phyloP scores from a whole-genome alignment of 2,888 invertebrate species.

The Pristionchus arcanus region DNA sequence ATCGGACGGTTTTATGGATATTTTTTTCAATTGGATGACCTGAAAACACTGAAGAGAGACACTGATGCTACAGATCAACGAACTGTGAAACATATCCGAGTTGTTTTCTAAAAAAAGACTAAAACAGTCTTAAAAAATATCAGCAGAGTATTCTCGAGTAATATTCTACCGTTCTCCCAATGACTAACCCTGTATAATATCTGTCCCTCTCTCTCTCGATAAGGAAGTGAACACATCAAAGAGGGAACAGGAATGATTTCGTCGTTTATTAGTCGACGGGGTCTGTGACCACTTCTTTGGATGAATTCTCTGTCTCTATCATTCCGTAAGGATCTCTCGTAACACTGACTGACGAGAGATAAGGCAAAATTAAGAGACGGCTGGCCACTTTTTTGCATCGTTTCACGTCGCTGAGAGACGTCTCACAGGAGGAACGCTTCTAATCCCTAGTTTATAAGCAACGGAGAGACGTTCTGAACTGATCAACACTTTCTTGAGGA shows the following conservation, averaged over 20 bases:
- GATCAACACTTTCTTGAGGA: no score
- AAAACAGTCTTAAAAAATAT: background rate
- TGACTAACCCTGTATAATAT: slow-evolving; percentile 5
- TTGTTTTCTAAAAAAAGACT: background rate
- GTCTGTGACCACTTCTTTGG: slow-evolving; percentile 11
- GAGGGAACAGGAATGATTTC: slow-evolving; percentile 16
- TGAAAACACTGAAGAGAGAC: background rate
- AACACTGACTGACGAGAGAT: background rate
- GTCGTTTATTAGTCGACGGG: slow-evolving; percentile 28
- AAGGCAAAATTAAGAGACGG: no score
- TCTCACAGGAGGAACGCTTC: no score
- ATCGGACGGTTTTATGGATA: background rate
- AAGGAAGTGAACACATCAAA: slow-evolving; percentile 43
- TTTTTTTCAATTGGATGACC: background rate
- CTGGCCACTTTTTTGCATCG: no score
- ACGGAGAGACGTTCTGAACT: no score
- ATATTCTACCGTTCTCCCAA: background rate
- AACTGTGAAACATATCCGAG: background rate
- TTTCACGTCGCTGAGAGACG: no score
- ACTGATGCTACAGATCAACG: background rate
- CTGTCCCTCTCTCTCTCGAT: slow-evolving; percentile 1
- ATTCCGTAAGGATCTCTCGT: background rate
- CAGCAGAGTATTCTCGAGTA: background rate
- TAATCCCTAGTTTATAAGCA: no score
- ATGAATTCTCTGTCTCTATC: background rate